Base-by-base conservation (phyloP, 2,113 vertebrate species). In the Psephotus haematonotus region DNA sequence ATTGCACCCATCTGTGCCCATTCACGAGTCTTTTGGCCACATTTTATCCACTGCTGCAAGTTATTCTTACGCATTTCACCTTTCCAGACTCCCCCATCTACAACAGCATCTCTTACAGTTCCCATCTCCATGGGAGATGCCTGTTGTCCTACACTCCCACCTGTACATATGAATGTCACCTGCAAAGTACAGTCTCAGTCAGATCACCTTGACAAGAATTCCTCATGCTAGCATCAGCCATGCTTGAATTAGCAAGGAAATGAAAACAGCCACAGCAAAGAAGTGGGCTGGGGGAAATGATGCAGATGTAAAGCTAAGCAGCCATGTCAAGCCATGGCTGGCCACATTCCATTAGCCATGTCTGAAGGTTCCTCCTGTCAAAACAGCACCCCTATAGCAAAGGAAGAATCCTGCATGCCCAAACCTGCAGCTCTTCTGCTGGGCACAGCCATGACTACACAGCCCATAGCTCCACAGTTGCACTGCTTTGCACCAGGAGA, bases 201-300 rank as follows among this genome's bases (percentile, higher is more conserved):
- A 46, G 53, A 81, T 64, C 82, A 78, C 71, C 63, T 46, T 74
- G 67, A 69, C 47, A 72, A 16, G 82, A 70, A 75, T 43, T 86
- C 82, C 79, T 94, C 67, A 29, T 43, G 55, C 85, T 72, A 68
- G 74, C 87, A 74, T 92, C 82, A 90, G 84, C 47, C 41, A 89
- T 37, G 71, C 84, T 88, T 90, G 90, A 87, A 75, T 91, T 82
- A 93, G 67, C 70, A 92, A 88, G 84, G 82, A 93, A 93, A 96
- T 86, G 50, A 94, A 94, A 96, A 95, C 76, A 94, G 72, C 15
- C 90, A n/a, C 70, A 68, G 67, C 70, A 71, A 95, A 85, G 60
- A 31, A 68, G 60, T 4, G 1, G 47, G 65, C 75, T 90, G 69
- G 44, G 52, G 64, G 68, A 78, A 91, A 78, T 75, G 44, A 70